Evolutionary conservation across 2,888 invertebrate species (phyloP), one percentile per base, ranked within the genome.

Genomic region (Cheilosia vernalis): DNA sequence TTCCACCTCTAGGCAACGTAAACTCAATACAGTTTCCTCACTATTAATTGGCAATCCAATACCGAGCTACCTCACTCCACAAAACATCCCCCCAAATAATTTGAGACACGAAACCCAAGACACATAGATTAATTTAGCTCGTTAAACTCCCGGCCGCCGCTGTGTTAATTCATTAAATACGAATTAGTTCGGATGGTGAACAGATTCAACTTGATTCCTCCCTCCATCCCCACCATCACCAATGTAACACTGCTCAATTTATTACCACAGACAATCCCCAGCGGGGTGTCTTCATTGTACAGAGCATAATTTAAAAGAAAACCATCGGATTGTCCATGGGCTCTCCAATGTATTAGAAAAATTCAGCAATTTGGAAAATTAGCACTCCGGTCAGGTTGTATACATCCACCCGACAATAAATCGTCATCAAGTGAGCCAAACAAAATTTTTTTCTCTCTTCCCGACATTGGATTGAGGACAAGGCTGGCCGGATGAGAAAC

Each of bases 141-240:
- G 66, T 77, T 77, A 78, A 72, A 33, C 55, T 42, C 61, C 19
- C 40, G 55, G 30, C 49, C 77, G 66, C 55, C 56, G 33, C 17
- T 53, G 64, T 69, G 73, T 79, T 74, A 64, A 83, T 79, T 79
- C 69, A 84, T 84, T 84, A 84, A 79, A 84, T 74, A 69, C 58
- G 69, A 64, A 79, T 84, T 74, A 80, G 53, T 69, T 69, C 37
- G 21, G 42, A 66, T 67, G 60, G 30, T 69, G 44, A 42, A 60
- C 42, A 21, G 53, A 58, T 49, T 61, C 78, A 78, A 66, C 61
- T 19, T 58, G 24, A 79, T 72, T 72, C 53, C n/a, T 30, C 33
- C 40, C 33, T 33, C 60, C 40, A 21, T 13, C 17, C 30, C 61
- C 44, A 13, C 51, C 51, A 2, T 24, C 63, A 21, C 10, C 15